Conservation (phyloP, 2,888 invertebrate genomes). For the Dastarcus helophoroides region DNA sequence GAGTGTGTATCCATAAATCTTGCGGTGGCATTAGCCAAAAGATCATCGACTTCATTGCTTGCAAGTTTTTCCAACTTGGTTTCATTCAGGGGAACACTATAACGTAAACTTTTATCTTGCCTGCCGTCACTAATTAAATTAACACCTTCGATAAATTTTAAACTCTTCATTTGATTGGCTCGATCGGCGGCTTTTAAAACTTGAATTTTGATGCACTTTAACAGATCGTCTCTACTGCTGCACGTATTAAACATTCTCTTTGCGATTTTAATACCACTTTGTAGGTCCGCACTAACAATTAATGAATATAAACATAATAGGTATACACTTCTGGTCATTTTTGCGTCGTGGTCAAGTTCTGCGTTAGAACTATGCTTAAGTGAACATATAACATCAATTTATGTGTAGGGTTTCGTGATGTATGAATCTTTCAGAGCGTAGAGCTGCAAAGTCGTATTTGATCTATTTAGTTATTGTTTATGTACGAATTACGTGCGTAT, state of each 20-base stretch:
- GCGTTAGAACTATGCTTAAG: slow-evolving; percentile 7
- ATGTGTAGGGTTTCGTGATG: slow-evolving; percentile 7
- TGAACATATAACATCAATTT: slow-evolving; percentile 10
- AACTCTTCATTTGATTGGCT: slow-evolving; percentile 49
- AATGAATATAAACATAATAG: neutral
- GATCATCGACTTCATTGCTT: slow-evolving; percentile 48
- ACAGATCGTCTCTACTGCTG: slow-evolving; percentile 48
- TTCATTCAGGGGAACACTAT: slow-evolving; percentile 20
- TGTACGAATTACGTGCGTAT: too few relatives aligned
- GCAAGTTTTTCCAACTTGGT: slow-evolving; percentile 48
- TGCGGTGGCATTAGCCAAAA: slow-evolving; percentile 44
- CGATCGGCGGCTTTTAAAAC: slow-evolving; percentile 54
- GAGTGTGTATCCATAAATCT: slow-evolving; percentile 51
- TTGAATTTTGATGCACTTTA: slow-evolving; percentile 62
- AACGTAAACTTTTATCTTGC: slow-evolving; percentile 13
- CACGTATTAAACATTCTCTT: slow-evolving; percentile 44
- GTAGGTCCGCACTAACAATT: neutral
- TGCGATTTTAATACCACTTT: neutral
- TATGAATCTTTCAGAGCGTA: slow-evolving; percentile 9
- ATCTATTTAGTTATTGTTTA: too few relatives aligned
- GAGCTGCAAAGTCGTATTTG: slow-evolving; percentile 5
- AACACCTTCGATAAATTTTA: slow-evolving; percentile 53
- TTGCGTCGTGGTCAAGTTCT: neutral
- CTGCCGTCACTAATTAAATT: slow-evolving; percentile 40
- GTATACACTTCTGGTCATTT: too few relatives aligned